These are phyloP conservation scores for Orthosia incerta DNA, from an alignment of 2,888 invertebrate species.

Conservation along the genomic window DNA sequence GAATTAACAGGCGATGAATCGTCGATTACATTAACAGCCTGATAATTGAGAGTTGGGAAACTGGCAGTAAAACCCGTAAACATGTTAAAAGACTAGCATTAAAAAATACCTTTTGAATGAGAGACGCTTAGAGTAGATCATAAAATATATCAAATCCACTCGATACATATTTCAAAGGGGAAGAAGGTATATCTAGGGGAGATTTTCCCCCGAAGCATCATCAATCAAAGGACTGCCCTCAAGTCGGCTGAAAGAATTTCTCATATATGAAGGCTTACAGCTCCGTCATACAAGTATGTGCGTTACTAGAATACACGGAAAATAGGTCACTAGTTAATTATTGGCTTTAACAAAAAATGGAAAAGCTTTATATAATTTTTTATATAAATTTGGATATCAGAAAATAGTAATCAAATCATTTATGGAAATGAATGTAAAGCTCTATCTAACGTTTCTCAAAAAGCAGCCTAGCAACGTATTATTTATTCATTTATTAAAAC, in stretches of 20 bases:
- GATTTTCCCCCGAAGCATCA: conserved; percentile 13
- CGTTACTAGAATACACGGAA: conserved; percentile 1
- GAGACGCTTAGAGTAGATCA: not conserved
- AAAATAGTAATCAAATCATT: not conserved
- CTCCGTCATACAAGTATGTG: conserved; percentile 9
- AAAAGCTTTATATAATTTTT: not conserved
- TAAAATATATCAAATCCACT: conserved; percentile 14
- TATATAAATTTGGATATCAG: not conserved
- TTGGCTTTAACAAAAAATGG: not conserved
- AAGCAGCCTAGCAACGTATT: no score
- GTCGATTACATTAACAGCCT: no score
- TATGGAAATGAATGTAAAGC: no score
- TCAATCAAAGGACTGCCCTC: conserved; percentile 44
- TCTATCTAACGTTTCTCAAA: not conserved
- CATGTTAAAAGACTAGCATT: no score
- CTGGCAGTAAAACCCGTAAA: not conserved
- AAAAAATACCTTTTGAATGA: not conserved
- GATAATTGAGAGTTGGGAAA: no score
- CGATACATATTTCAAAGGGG: conserved; percentile 27
- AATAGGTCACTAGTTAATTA: not conserved
- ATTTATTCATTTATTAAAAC: no score
- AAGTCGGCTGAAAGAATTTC: conserved; percentile 12
- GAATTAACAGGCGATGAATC: no score
- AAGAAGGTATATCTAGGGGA: not conserved
- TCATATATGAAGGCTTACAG: not conserved